Evolutionary conservation across 2,797 vertebrate genomes (phyloP).

Genomic region (Carduelis carduelis): DNA sequence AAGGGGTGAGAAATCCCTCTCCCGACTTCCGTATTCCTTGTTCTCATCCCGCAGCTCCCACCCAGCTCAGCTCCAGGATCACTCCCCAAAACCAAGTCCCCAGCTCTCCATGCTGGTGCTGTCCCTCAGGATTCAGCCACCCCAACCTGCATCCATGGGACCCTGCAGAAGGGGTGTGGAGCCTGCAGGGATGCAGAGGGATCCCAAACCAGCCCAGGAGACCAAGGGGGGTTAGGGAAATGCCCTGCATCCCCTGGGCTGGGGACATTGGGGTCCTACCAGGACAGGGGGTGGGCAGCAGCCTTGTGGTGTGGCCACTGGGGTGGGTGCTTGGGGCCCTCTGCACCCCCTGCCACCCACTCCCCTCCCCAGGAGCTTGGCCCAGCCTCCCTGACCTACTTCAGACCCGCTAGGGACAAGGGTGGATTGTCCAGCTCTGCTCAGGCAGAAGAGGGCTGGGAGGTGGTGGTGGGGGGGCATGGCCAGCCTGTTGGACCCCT

Average conservation of each 20-base stretch:
- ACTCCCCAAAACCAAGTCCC: not conserved
- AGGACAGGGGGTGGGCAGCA: not conserved
- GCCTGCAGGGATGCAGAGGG: not conserved
- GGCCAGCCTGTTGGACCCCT: not conserved
- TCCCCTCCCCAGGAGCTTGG: not conserved
- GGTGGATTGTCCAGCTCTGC: constrained; percentile 36
- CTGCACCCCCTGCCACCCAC: not conserved
- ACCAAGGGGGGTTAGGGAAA: not conserved
- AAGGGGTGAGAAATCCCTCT: not conserved
- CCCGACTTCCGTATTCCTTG: not conserved
- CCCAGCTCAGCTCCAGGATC: fast-evolving
- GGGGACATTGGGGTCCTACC: not conserved
- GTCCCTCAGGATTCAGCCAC: not conserved
- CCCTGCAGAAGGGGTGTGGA: not conserved
- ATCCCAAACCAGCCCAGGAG: not conserved
- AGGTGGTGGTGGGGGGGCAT: fast-evolving
- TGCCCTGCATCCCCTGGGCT: not conserved
- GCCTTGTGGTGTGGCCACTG: not conserved
- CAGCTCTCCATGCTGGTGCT: fast-evolving
- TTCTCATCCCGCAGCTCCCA: not conserved
- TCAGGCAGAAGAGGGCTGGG: constrained; percentile 56
- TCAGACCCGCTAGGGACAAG: constrained; percentile 14
- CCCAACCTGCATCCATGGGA: not conserved
- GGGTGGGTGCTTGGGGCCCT: not conserved
- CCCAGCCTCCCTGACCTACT: constrained; percentile 56